phyloP scores from a whole-genome alignment of 1,140 invertebrate species.

The Halesus radiatus region DNA sequence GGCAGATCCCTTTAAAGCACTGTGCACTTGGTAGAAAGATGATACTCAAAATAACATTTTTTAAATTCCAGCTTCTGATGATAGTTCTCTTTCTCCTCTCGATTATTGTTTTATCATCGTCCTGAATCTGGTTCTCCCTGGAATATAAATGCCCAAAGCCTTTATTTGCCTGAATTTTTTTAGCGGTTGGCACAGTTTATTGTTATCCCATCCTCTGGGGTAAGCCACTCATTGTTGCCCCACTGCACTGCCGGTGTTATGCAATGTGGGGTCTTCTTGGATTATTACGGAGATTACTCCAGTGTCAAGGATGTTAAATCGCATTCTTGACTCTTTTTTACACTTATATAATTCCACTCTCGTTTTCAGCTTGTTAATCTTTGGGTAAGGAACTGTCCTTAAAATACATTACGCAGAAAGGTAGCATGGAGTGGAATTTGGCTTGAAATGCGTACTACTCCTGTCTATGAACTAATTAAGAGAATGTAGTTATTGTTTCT shows the following conservation, averaged over 20 bases:
- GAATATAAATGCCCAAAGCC: no score
- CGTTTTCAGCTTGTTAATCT: neutral
- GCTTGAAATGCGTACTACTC: no score
- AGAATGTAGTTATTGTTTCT: no score
- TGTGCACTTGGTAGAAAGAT: constrained; percentile 1
- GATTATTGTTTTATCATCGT: no score
- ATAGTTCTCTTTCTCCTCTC: no score
- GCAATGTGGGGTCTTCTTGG: constrained; percentile 12
- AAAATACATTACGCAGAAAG: no score
- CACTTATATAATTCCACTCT: neutral
- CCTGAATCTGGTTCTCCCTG: no score
- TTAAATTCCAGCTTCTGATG: no score
- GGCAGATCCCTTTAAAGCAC: no score
- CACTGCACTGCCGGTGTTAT: neutral
- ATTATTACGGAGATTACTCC: constrained; percentile 22
- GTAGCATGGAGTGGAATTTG: no score
- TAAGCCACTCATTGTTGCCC: neutral
- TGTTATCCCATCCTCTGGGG: neutral
- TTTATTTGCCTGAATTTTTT: neutral
- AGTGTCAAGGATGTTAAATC: neutral
- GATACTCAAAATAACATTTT: neutral
- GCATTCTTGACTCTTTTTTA: neutral
- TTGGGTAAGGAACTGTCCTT: no score
- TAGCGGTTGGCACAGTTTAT: constrained; percentile 5
- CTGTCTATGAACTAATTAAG: no score